Percentiles rank a stretch among this genome's conserved stretches.
Conservation (phyloP, 2,113 vertebrate genomes). For the Tetrao urogallus region DNA sequence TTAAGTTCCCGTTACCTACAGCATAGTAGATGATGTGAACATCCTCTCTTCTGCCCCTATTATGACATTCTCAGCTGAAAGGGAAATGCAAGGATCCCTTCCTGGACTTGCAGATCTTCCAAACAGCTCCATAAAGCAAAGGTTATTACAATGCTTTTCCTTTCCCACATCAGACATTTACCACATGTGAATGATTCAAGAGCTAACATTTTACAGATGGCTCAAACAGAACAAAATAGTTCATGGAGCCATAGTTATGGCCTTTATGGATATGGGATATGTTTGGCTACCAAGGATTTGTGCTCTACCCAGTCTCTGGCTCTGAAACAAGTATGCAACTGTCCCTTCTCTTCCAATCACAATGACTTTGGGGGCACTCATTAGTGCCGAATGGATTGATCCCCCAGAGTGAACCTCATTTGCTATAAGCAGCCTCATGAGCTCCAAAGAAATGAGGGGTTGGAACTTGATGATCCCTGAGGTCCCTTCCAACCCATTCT, state of each 20-base stretch:
- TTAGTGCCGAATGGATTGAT: background rate
- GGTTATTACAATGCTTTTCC: background rate
- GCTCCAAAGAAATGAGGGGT: background rate
- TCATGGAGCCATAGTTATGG: background rate
- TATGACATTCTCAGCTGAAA: background rate
- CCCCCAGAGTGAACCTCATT: background rate
- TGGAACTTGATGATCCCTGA: no score
- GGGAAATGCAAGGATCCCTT: background rate
- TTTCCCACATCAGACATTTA: background rate
- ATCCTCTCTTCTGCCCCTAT: background rate
- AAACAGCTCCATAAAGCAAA: background rate
- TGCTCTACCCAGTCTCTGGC: background rate
- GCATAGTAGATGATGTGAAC: background rate
- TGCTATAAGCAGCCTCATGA: background rate
- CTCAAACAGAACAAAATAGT: background rate
- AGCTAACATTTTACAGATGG: background rate
- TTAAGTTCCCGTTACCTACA: background rate
- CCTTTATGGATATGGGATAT: background rate
- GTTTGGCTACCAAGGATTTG: background rate
- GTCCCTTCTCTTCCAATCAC: background rate
- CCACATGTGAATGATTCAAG: background rate
- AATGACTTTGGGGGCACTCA: rapidly evolving
- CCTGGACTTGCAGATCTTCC: background rate
- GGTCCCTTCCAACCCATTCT: no score
- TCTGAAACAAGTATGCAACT: background rate